phyloP scores from a whole-genome alignment of 2,797 vertebrate genomes.

The Melopsittacus undulatus region DNA sequence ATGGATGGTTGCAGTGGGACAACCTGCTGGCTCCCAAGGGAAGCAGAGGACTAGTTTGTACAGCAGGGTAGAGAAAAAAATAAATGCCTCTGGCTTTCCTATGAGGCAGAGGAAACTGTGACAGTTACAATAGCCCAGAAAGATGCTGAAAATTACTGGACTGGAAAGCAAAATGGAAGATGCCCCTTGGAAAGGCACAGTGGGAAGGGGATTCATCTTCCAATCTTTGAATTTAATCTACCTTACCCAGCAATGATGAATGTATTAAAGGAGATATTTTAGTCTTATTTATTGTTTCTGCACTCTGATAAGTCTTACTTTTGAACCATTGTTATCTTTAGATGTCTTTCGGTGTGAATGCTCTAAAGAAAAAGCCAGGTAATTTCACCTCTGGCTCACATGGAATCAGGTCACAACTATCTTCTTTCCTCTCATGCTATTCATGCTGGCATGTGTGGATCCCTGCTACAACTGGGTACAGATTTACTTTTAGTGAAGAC shows the following conservation, averaged over 20 bases:
- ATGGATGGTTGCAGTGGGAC: not conserved
- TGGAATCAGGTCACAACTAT: not conserved
- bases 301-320: not conserved
- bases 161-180: not conserved
- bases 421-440: not conserved
- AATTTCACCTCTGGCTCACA: not conserved
- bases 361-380: not conserved
- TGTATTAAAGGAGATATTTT: not conserved
- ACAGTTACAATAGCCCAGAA: not conserved
- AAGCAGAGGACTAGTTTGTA: not conserved
- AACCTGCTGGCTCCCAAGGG: fast-evolving
- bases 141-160: not conserved
- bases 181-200: not conserved
- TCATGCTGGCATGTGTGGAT: not conserved
- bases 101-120: not conserved
- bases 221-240: not conserved
- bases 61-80: not conserved
- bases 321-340: not conserved
- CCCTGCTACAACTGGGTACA: not conserved
- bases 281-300: not conserved
- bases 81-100: not conserved
- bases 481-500: not conserved
- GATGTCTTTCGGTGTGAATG: not conserved
- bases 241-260: not conserved
- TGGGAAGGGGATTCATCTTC: not conserved